Evolutionary conservation across 1,140 invertebrate genomes (phyloP).

Genomic region (Nilaparvata lugens): DNA sequence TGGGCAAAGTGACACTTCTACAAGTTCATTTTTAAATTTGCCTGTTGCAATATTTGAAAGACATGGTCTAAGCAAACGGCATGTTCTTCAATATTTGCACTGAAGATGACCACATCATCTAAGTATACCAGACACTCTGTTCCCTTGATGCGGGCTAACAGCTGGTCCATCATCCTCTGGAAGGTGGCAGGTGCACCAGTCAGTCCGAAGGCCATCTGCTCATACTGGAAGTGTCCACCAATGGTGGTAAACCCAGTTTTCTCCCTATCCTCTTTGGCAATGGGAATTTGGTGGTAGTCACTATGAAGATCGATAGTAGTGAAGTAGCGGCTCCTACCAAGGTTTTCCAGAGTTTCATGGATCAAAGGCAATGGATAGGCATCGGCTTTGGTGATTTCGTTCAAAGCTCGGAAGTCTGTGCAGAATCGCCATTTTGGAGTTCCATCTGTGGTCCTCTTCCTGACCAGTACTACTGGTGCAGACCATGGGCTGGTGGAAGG

Average conservation of each 20-base stretch:
- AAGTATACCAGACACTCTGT: conserved; percentile 26
- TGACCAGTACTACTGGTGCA: no score
- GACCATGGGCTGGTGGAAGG: no score
- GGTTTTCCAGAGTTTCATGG: conserved; percentile 38
- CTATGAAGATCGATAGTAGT: conserved; percentile 37
- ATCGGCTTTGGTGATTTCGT: conserved; percentile 37
- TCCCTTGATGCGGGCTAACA: conserved; percentile 21
- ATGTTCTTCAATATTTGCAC: no score
- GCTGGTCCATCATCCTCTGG: conserved; percentile 18
- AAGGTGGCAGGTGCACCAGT: conserved; percentile 20
- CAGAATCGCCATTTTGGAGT: no score
- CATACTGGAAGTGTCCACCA: not conserved
- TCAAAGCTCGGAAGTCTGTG: conserved; percentile 36
- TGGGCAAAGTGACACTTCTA: conserved; percentile 9
- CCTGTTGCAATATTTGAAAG: no score
- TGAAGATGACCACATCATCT: conserved; percentile 35
- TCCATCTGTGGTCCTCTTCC: no score
- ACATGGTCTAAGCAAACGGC: no score
- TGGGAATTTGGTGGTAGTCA: conserved; percentile 30
- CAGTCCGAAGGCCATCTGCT: conserved; percentile 25
- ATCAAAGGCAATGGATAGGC: conserved; percentile 30
- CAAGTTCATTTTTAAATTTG: conserved; percentile 14
- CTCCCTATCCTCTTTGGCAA: conserved; percentile 16
- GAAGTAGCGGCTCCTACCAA: conserved; percentile 39
- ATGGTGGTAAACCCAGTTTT: conserved; percentile 28